phyloP scores from a whole-genome alignment of 2,797 vertebrate genomes.

The Rhincodon typus region DNA sequence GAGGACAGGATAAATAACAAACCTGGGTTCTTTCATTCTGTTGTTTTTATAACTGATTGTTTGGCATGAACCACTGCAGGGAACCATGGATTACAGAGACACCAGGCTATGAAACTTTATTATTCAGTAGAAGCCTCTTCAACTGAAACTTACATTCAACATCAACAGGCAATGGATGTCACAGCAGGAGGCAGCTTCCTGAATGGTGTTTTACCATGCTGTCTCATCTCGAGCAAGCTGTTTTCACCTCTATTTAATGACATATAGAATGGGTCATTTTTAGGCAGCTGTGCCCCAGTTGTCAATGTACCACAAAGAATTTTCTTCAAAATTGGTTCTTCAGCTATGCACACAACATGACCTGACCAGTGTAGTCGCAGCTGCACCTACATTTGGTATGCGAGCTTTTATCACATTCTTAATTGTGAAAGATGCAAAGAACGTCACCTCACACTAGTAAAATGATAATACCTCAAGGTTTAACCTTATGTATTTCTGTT shows the following conservation, averaged over 20 bases:
- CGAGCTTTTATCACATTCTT: neutral
- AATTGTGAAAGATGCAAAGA: neutral
- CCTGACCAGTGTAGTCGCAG: neutral
- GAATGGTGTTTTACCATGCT: too few species aligned
- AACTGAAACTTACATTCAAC: neutral
- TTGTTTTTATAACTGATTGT: neutral
- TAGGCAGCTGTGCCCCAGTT: neutral
- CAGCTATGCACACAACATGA: neutral
- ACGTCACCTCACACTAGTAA: neutral
- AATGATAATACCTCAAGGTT: neutral
- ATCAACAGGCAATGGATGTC: neutral
- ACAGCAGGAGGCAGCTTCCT: neutral
- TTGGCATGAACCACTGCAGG: neutral
- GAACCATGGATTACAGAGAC: neutral
- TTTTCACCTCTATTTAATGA: neutral
- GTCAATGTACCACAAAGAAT: neutral
- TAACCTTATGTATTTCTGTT: neutral
- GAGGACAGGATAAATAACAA: neutral
- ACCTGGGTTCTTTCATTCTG: neutral
- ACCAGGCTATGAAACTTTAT: neutral
- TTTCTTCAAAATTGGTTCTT: neutral
- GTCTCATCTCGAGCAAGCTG: neutral
- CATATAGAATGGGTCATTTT: neutral
- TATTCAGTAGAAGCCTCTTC: neutral
- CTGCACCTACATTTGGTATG: neutral